phyloP scores from a whole-genome alignment of 2,113 vertebrate species.

The Chionis minor region DNA sequence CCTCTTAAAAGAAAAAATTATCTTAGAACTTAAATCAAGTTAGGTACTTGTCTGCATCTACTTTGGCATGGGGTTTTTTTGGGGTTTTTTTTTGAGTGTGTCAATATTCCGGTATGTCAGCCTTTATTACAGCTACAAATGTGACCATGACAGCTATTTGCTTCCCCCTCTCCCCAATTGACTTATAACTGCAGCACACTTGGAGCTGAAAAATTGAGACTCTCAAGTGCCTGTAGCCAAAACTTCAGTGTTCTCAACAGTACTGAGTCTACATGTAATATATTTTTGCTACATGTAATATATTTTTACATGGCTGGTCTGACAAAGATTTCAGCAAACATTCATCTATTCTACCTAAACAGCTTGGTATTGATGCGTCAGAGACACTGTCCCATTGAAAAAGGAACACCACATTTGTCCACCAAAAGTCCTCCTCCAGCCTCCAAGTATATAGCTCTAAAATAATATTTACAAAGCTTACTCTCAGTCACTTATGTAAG shows the following conservation, averaged over 20 bases:
- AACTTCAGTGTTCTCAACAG: background rate
- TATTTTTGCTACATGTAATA: background rate
- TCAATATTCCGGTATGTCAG: background rate
- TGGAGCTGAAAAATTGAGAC: background rate
- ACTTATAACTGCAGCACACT: background rate
- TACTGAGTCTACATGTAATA: background rate
- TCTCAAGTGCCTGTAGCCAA: background rate
- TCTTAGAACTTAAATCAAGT: background rate
- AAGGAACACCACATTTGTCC: background rate
- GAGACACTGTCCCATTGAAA: background rate
- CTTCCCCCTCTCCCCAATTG: rapidly evolving
- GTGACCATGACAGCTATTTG: background rate
- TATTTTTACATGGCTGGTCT: background rate
- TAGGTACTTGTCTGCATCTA: background rate
- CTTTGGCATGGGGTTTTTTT: background rate
- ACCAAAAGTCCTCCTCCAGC: background rate
- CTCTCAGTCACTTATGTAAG: background rate
- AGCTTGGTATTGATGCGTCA: background rate
- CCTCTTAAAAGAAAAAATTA: background rate
- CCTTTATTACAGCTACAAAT: background rate
- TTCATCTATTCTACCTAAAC: rapidly evolving
- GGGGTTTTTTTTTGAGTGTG: background rate
- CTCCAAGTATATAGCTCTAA: background rate
- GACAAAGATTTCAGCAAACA: background rate
- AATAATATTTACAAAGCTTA: background rate